These are phyloP conservation scores for Pseudomugil gertrudae DNA, from an alignment of 2,797 vertebrate species.

Conservation along the genomic window DNA sequence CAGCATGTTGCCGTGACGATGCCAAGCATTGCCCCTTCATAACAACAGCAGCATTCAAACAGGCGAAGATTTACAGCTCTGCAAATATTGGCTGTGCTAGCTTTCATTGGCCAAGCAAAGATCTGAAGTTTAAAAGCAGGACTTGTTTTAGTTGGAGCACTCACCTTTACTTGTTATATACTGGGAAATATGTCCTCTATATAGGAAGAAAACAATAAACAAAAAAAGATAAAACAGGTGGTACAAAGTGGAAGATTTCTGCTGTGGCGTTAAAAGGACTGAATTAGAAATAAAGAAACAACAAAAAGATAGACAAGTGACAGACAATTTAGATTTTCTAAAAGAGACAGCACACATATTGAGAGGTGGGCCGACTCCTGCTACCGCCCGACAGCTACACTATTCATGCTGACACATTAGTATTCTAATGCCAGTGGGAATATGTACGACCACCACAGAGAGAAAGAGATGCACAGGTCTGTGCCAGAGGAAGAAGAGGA, in stretches of 20 bases:
- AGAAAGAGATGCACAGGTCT: constrained; percentile 39
- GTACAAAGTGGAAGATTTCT: constrained; percentile 22
- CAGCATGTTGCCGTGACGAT: constrained; percentile 67
- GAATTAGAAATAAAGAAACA: constrained; percentile 5
- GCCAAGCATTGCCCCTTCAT: constrained; percentile 65
- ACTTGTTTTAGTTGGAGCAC: constrained; percentile 8
- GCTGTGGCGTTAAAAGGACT: constrained; percentile 19
- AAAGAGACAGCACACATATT: constrained; percentile 64
- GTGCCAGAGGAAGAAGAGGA: constrained; percentile 48
- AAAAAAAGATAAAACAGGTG: constrained; percentile 1
- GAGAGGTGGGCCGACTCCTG: constrained; percentile 62
- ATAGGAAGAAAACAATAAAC: not conserved
- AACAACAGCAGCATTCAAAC: constrained; percentile 76
- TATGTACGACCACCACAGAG: constrained; percentile 53
- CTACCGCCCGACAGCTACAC: constrained; percentile 34
- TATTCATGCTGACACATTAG: constrained; percentile 66
- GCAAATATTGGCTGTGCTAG: constrained; percentile 59
- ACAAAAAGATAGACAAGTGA: constrained; percentile 24
- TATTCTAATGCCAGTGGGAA: constrained; percentile 69
- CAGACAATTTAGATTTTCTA: constrained; percentile 55
- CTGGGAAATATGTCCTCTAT: constrained; percentile 40
- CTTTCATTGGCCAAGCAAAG: constrained; percentile 35
- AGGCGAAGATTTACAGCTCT: constrained; percentile 68
- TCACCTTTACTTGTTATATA: constrained; percentile 62
- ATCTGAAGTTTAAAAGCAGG: constrained; percentile 16